Evolutionary conservation across 2,113 vertebrate species (phyloP), one percentile per base, ranked within the genome.

Genomic region (Beaufortia kweichowensis): DNA sequence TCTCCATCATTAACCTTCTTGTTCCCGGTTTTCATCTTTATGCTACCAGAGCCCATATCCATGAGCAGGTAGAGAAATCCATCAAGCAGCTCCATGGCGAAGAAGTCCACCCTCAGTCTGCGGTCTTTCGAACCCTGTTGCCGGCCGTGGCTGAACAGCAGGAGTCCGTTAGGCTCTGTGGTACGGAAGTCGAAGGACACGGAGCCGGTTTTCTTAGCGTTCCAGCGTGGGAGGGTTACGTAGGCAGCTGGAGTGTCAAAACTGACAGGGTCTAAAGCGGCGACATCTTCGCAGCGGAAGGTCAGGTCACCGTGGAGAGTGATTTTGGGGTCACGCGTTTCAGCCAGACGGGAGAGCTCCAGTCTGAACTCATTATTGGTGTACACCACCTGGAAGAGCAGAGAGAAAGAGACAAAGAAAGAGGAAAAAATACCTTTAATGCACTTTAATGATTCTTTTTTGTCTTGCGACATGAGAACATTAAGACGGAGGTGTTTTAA

Each of bases 291-390:
- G 6, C 96, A 98, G 84, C 91, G 91, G 90, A 97, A 98, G 24
- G 93, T 87, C 84, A 98, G 84, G 66, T 96, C 95, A 2, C 96
- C 96, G 66, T 95, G 94, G 82, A 97, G 88, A 82, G 93, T 93
- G 90, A 98, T 94, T 85, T 91, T 94, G 21, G 93, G 90, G 89
- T 97, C 95, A 0, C 89, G 92, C 81, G 93, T 93, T 70, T 95
- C 94, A 9, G 96, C 96, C 86, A 98, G 90, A 7, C 90, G 94
- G 14, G 96, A 98, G 24, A 98, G 91, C 53, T 96, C 95, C 88
- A 98, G 91, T 85, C 94, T 94, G 86, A 97, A 96, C 90, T 98
- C 96, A 21, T 96, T 98, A 91, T 98, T 98, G 90, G 95, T 98
- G 87, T 98, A 98, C 75, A 98, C 92, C 83, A 98, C 96, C 96